Evolutionary conservation across 2,888 invertebrate species (phyloP).

Genomic region (Drosophila tripunctata): DNA sequence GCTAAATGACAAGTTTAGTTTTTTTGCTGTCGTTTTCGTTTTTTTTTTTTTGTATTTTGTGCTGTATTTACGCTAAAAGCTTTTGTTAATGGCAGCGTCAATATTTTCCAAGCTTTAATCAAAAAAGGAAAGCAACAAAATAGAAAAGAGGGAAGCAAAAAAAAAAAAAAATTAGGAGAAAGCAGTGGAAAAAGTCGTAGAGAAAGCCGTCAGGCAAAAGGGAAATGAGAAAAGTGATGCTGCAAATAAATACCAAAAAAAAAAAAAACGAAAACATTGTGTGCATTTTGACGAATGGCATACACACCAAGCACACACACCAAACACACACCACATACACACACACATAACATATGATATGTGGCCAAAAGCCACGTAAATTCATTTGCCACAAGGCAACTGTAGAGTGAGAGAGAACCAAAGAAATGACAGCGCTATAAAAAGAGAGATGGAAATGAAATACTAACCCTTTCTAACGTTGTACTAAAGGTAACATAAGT

Average conservation of each 20-base stretch:
- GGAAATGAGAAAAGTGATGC: conserved; percentile 40
- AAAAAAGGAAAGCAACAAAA: conserved; percentile 25
- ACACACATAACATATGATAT: conserved; percentile 27
- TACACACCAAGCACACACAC: conserved; percentile 30
- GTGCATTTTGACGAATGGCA: conserved; percentile 64
- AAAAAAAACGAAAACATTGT: conserved; percentile 42
- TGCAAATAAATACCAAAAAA: conserved; percentile 50
- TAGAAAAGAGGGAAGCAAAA: not conserved
- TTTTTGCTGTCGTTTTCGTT: too few relatives aligned
- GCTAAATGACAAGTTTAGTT: conserved; percentile 46
- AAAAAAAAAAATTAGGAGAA: not conserved
- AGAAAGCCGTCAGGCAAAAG: conserved; percentile 7
- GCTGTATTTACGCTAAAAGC: conserved; percentile 67
- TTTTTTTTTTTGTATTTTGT: too few relatives aligned
- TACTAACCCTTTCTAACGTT: conserved; percentile 54
- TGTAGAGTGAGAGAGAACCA: not conserved
- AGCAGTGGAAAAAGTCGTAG: not conserved
- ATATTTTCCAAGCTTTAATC: conserved; percentile 62
- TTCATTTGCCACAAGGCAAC: conserved; percentile 52
- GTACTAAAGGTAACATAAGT: not conserved
- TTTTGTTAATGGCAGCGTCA: conserved; percentile 71
- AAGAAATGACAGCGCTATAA: not conserved
- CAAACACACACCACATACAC: not conserved
- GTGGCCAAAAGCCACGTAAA: conserved; percentile 61
- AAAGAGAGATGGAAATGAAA: conserved; percentile 21